A percentile compares a stretch with the other conserved stretches of the same genome.
Evolutionary conservation across 2,113 vertebrate species (phyloP).

Genomic region (Nothocercus nigrocapillus): DNA sequence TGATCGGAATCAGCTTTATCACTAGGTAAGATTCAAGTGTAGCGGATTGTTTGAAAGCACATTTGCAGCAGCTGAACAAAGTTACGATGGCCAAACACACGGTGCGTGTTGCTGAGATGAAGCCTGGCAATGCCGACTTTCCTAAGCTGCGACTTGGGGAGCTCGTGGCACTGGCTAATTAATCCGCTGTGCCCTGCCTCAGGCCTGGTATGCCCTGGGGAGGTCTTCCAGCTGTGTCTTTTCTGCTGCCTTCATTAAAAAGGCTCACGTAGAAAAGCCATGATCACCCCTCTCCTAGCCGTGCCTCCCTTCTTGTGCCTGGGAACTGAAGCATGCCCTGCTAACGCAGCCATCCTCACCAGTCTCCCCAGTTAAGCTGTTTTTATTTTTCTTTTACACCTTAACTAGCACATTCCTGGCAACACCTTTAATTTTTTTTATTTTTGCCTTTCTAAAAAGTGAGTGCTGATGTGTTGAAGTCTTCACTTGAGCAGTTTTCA

Average conservation of each 20-base stretch:
- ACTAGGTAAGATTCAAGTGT: neutral
- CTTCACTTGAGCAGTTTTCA: neutral
- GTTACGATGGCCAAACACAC: neutral
- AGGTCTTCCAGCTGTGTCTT: neutral
- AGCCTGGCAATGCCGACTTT: constrained; percentile 11
- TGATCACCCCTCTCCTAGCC: neutral
- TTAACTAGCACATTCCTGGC: neutral
- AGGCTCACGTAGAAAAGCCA: neutral
- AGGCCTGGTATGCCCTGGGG: neutral
- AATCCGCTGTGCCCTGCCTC: neutral
- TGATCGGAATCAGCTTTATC: constrained; percentile 29
- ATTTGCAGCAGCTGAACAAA: neutral
- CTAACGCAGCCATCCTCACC: neutral
- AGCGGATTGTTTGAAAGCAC: neutral
- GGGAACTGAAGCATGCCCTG: neutral
- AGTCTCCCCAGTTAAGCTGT: neutral
- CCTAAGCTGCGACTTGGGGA: neutral
- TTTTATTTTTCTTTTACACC: constrained; percentile 12
- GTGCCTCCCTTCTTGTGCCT: neutral
- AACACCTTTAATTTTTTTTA: neutral
- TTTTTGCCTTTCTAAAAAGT: neutral
- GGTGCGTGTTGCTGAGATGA: neutral
- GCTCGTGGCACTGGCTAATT: constrained; percentile 4
- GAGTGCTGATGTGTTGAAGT: neutral
- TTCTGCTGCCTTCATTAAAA: constrained; percentile 10